phyloP scores from a whole-genome alignment of 1,140 invertebrate genomes.

The Drosophila biarmipes region DNA sequence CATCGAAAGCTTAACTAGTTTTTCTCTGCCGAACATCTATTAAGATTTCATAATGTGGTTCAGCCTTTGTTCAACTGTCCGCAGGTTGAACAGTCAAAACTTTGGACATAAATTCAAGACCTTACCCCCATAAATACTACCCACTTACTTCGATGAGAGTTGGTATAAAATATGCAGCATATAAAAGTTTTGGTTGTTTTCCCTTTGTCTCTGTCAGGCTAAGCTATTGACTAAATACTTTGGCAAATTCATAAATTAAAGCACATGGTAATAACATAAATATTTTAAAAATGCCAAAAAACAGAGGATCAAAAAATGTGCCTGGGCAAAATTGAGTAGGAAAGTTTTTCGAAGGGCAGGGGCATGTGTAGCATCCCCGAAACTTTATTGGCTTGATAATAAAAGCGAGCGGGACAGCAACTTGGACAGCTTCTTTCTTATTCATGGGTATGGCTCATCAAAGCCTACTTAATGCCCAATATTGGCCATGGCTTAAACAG shows the following conservation, averaged over 20 bases:
- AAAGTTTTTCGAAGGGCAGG: conserved; percentile 51
- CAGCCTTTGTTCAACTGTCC: conserved; percentile 31
- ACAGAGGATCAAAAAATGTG: conserved; percentile 46
- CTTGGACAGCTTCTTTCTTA: conserved; percentile 61
- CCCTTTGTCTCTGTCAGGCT: conserved; percentile 18
- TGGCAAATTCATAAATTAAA: conserved; percentile 81
- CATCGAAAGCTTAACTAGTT: conserved; percentile 12
- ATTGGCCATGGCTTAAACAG: conserved; percentile 73
- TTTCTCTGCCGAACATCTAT: conserved; percentile 30
- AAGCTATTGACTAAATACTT: conserved; percentile 82
- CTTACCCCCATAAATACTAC: conserved; percentile 64
- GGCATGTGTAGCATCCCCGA: conserved; percentile 17
- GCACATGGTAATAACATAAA: conserved; percentile 71
- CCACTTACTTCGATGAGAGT: conserved; percentile 56
- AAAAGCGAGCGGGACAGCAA: conserved; percentile 21
- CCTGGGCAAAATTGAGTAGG: conserved; percentile 64
- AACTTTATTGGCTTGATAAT: conserved; percentile 75
- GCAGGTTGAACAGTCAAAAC: conserved; percentile 63
- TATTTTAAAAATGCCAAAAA: conserved; percentile 66
- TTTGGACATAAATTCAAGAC: conserved; percentile 72
- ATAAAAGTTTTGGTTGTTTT: conserved; percentile 42
- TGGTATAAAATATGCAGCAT: conserved; percentile 69
- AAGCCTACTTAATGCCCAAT: conserved; percentile 79
- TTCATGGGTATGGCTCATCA: conserved; percentile 74
- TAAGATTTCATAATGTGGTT: conserved; percentile 49